Percentiles rank a stretch among this genome's conserved stretches.
phyloP scores from a whole-genome alignment of 1,140 invertebrate genomes.

The Drosophila leontia region DNA sequence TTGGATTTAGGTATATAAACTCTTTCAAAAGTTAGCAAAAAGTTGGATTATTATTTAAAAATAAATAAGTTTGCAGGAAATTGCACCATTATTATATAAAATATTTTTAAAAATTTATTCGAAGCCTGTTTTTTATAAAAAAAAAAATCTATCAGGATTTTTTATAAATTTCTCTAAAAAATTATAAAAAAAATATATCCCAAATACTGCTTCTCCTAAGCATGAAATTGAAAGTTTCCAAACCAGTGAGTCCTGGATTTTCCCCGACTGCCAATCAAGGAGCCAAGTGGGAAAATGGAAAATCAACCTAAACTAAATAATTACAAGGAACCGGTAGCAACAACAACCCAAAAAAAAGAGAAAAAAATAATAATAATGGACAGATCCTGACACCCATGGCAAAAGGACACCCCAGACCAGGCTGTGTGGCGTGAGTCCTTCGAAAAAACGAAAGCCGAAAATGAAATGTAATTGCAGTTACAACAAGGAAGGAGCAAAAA shows the following conservation, averaged over 20 bases:
- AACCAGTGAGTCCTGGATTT: slow-evolving; percentile 48
- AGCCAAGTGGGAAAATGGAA: slow-evolving; percentile 5
- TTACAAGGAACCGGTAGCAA: slow-evolving; percentile 55
- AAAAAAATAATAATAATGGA: slow-evolving; percentile 37
- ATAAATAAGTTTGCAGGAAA: background rate
- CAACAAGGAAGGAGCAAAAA: slow-evolving; percentile 23
- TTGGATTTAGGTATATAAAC: background rate
- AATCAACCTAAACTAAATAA: slow-evolving; percentile 70
- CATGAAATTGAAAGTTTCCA: slow-evolving; percentile 70
- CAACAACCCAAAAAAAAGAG: slow-evolving; percentile 6
- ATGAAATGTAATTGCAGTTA: slow-evolving; percentile 73
- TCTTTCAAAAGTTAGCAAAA: background rate
- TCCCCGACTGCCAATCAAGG: slow-evolving; percentile 21
- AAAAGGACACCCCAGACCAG: slow-evolving; percentile 43
- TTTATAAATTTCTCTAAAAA: background rate
- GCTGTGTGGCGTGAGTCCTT: slow-evolving; percentile 45
- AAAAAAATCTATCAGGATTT: background rate
- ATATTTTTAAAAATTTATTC: too few species aligned
- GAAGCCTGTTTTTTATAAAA: too few species aligned
- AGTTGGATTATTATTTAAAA: background rate
- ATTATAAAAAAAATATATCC: too few species aligned
- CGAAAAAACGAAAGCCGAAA: slow-evolving; percentile 49
- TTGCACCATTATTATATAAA: background rate
- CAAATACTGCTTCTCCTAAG: slow-evolving; percentile 12
- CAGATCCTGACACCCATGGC: slow-evolving; percentile 65